Evolutionary conservation across 2,888 invertebrate species (phyloP).

Genomic region (Tineola bisselliella): DNA sequence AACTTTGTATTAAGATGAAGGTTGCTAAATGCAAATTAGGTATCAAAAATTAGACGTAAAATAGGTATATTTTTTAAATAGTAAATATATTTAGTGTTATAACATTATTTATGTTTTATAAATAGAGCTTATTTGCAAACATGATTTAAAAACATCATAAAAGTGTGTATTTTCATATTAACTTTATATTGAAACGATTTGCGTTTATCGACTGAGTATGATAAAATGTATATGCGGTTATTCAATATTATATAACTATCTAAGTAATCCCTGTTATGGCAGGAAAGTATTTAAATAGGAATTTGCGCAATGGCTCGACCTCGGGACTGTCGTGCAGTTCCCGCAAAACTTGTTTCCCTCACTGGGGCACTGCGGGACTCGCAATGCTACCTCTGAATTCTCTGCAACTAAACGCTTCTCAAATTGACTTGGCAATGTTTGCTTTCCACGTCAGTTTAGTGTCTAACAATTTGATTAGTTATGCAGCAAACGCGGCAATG

Average conservation of each 20-base stretch:
- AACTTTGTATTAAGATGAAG: too few species aligned
- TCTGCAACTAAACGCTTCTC: background rate
- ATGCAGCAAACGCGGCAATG: background rate
- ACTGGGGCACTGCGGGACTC: background rate
- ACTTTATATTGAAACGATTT: too few species aligned
- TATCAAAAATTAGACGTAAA: too few species aligned
- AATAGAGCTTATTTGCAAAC: too few species aligned
- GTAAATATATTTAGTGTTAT: too few species aligned
- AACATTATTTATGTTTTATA: too few species aligned
- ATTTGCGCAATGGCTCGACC: slow-evolving; percentile 53
- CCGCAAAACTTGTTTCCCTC: slow-evolving; percentile 46
- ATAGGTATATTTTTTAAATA: too few species aligned
- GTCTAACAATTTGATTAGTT: background rate
- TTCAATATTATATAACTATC: background rate
- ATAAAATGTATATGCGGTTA: background rate
- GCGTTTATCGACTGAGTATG: background rate
- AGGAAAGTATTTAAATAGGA: slow-evolving; percentile 43
- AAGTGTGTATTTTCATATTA: too few species aligned
- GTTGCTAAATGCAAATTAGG: too few species aligned
- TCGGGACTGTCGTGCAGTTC: slow-evolving; percentile 41
- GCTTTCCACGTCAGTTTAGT: background rate
- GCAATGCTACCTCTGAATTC: background rate
- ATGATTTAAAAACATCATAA: too few species aligned
- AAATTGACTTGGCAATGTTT: background rate
- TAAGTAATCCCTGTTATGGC: slow-evolving; percentile 26